Evolutionary conservation across 2,113 vertebrate species (phyloP).

Genomic region (Nothobranchius kuhntae): DNA sequence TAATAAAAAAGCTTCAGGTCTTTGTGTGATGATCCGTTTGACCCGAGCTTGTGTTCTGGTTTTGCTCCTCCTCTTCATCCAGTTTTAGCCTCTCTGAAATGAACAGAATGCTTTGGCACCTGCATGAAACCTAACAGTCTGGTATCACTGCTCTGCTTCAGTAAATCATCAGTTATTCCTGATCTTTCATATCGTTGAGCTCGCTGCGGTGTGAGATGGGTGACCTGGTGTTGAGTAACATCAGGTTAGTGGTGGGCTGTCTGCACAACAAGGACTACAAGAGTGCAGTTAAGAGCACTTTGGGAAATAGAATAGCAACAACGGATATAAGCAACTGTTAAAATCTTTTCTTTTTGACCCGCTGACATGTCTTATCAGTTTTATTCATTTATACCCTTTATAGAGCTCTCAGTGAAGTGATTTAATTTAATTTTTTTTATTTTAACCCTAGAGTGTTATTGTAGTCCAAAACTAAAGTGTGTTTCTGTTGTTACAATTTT

Average conservation of each 20-base stretch:
- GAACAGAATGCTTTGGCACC: constrained; percentile 25
- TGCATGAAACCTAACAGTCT: constrained; percentile 18
- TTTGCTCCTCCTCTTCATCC: constrained; percentile 1
- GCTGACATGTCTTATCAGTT: too few species aligned
- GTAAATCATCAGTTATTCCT: constrained; percentile 24
- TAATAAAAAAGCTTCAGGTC: neutral
- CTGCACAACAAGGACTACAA: neutral
- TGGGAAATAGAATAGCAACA: too few species aligned
- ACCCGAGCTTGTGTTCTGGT: neutral
- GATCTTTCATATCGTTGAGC: constrained; percentile 9
- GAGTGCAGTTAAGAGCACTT: too few species aligned
- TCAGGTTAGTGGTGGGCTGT: neutral
- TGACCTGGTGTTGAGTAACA: constrained; percentile 18
- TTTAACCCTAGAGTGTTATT: too few species aligned
- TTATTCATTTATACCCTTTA: too few species aligned
- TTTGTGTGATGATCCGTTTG: neutral
- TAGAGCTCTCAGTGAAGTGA: too few species aligned
- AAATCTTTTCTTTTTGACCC: too few species aligned
- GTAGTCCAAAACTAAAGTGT: too few species aligned
- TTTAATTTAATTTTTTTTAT: too few species aligned
- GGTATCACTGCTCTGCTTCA: constrained; percentile 21
- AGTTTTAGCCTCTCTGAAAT: neutral
- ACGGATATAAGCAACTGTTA: too few species aligned
- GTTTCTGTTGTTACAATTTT: too few species aligned
- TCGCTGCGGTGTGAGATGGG: constrained; percentile 31